phyloP scores from a whole-genome alignment of 1,140 invertebrate genomes.

The Drosophila grimshawi region DNA sequence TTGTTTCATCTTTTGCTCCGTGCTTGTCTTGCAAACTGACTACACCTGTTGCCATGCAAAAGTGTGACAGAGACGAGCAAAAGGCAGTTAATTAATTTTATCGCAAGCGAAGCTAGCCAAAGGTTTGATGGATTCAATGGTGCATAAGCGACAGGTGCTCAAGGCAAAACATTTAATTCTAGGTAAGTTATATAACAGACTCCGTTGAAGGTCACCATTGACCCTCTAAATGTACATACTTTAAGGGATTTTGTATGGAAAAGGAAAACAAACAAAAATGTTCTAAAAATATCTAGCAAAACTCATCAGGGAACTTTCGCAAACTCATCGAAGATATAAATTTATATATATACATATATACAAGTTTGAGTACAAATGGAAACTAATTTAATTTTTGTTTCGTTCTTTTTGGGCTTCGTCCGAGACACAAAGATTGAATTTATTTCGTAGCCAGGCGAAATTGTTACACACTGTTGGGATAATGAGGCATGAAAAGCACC shows the following conservation, averaged over 20 bases:
- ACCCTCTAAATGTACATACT: background rate
- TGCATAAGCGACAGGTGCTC: background rate
- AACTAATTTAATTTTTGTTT: conserved; percentile 57
- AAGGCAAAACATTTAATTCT: conserved; percentile 6
- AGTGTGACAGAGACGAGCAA: background rate
- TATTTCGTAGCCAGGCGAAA: conserved; percentile 43
- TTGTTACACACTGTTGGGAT: conserved; percentile 70
- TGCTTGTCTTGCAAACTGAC: background rate
- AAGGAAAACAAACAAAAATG: background rate
- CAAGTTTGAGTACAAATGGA: conserved; percentile 37
- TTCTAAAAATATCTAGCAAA: background rate
- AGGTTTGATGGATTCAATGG: conserved; percentile 6
- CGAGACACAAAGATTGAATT: conserved; percentile 26
- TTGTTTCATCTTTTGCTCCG: background rate
- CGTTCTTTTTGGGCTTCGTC: background rate
- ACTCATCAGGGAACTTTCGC: background rate
- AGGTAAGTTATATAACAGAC: background rate
- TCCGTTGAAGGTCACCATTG: background rate
- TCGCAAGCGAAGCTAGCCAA: background rate
- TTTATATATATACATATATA: background rate
- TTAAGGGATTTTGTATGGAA: background rate
- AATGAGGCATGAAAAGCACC: conserved; percentile 65
- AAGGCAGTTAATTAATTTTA: conserved; percentile 10
- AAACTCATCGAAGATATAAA: background rate
- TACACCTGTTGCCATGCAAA: conserved; percentile 18